phyloP scores from a whole-genome alignment of 2,888 invertebrate species.

The Serripes groenlandicus region DNA sequence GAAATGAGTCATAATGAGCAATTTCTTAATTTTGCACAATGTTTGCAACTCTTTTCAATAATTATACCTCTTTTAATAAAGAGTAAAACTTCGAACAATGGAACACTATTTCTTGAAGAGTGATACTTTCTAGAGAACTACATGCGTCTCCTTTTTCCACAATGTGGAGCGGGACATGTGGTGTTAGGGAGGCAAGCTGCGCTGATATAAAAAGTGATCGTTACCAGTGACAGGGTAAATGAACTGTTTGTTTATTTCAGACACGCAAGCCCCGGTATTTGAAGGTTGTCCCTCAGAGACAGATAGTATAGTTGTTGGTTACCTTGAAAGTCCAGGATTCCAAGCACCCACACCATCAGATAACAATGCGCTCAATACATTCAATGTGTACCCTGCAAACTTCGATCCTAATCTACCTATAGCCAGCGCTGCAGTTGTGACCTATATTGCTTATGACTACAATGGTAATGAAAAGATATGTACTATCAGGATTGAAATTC shows the following conservation, averaged over 20 bases:
- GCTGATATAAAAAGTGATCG: no score
- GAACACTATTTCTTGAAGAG: no score
- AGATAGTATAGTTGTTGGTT: constrained; percentile 24
- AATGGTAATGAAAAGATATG: constrained; percentile 39
- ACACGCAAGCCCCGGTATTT: constrained; percentile 66
- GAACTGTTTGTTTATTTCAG: constrained; percentile 60
- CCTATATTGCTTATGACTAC: constrained; percentile 64
- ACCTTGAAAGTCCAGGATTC: constrained; percentile 44
- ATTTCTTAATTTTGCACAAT: no score
- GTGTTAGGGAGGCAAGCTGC: no score
- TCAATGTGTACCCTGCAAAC: constrained; percentile 47
- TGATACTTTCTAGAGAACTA: no score
- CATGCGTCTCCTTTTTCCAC: no score
- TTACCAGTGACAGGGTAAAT: no score
- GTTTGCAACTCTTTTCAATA: no score
- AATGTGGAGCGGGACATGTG: no score
- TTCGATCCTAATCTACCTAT: constrained; percentile 48
- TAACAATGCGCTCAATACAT: constrained; percentile 42
- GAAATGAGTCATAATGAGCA: no score
- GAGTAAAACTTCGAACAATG: no score
- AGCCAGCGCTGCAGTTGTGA: constrained; percentile 37
- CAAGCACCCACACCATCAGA: constrained; percentile 57
- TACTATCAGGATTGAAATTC: constrained; percentile 37
- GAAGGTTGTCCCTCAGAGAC: constrained; percentile 57
- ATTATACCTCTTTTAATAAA: no score